phyloP scores from a whole-genome alignment of 2,113 vertebrate genomes.

The Empidonax traillii region DNA sequence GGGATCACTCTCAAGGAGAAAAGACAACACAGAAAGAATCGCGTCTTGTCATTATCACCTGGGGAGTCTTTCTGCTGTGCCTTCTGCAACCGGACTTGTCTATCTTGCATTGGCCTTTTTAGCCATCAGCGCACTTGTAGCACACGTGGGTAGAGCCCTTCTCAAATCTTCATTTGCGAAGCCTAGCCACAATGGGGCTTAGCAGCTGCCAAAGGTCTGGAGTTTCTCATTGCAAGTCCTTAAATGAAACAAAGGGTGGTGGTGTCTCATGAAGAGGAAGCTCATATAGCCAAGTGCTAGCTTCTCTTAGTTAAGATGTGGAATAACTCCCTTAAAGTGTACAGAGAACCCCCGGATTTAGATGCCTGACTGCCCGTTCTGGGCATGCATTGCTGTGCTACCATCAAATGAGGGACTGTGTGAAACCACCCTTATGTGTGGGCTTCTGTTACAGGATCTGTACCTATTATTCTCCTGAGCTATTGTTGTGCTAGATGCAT shows the following conservation, averaged over 20 bases:
- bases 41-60: too few species aligned
- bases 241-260: neutral
- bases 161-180: too few species aligned
- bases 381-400: neutral
- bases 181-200: too few species aligned
- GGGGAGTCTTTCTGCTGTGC: too few species aligned
- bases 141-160: too few species aligned
- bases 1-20: too few species aligned
- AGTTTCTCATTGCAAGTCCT: neutral
- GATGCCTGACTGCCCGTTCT: neutral
- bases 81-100: too few species aligned
- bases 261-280: neutral
- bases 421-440: rapidly evolving
- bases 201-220: neutral
- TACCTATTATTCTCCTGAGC: neutral
- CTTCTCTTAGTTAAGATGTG: neutral
- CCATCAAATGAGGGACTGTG: rapidly evolving
- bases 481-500: neutral
- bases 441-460: neutral
- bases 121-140: too few species aligned
- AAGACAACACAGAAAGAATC: too few species aligned
- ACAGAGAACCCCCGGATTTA: rapidly evolving
- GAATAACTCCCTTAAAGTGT: neutral
- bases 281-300: neutral
- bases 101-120: too few species aligned